Evolutionary conservation across 37 sponge, comb jelly and placozoan genomes (phyloP).

Genomic region (Spongilla lacustris): DNA sequence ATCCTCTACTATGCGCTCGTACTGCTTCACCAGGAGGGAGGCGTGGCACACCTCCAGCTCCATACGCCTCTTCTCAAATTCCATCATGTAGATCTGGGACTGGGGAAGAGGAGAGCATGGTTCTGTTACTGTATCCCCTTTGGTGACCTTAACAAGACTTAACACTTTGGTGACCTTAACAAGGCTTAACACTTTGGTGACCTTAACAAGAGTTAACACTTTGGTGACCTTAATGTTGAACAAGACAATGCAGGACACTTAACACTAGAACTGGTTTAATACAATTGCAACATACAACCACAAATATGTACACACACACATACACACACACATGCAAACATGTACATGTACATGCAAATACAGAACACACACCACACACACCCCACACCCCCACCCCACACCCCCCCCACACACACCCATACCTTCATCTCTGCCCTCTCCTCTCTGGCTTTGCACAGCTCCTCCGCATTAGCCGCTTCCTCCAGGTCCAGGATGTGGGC

Average conservation of each 20-base stretch:
- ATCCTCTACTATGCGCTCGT: conserved; percentile 25
- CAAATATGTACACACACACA: background rate
- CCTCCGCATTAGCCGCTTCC: too few species aligned
- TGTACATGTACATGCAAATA: background rate
- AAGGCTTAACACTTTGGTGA: too few species aligned
- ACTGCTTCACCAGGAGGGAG: conserved; percentile 40
- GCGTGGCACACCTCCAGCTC: conserved; percentile 71
- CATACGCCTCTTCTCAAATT: conserved; percentile 69
- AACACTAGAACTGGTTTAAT: too few species aligned
- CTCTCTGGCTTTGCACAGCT: too few species aligned
- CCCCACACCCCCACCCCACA: background rate
- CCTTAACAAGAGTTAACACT: too few species aligned
- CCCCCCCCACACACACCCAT: background rate
- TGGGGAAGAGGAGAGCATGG: background rate
- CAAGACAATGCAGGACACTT: too few species aligned
- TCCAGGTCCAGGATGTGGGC: too few species aligned
- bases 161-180: too few species aligned
- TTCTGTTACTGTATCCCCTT: too few species aligned
- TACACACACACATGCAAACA: background rate
- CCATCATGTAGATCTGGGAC: conserved; percentile 93
- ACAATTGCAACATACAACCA: background rate
- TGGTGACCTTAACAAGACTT: too few species aligned
- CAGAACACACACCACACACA: background rate
- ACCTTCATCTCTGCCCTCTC: too few species aligned
- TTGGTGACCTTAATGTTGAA: too few species aligned